phyloP scores from a whole-genome alignment of 2,113 vertebrate genomes.

The Lampris megalopsis region DNA sequence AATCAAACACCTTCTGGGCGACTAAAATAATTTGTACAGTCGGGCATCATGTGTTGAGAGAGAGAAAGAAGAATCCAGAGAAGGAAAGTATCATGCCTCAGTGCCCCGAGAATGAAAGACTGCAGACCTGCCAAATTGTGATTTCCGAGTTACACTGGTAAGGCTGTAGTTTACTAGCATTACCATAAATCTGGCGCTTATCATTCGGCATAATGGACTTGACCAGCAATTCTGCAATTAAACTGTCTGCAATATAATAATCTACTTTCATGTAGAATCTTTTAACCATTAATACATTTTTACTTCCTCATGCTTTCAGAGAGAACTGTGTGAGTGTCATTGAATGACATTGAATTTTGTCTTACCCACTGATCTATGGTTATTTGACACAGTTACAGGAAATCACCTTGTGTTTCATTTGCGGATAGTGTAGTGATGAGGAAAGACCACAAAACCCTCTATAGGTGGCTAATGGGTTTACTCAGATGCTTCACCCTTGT shows the following conservation, averaged over 20 bases:
- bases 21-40: constrained; percentile 79
- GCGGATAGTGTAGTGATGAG: constrained; percentile 37
- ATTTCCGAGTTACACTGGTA: constrained; percentile 64
- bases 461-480: constrained; percentile 72
- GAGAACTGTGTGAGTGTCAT: constrained; percentile 12
- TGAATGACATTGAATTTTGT: constrained; percentile 3
- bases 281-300: constrained; percentile 11
- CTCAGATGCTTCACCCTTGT: constrained; percentile 66
- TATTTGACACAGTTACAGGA: constrained; percentile 30
- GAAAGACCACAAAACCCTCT: constrained; percentile 59
- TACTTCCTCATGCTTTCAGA: constrained; percentile 10
- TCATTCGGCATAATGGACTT: neutral
- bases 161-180: constrained; percentile 58
- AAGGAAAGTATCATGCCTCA: constrained; percentile 63
- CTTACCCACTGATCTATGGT: constrained; percentile 20
- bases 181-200: constrained; percentile 5
- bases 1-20: constrained; percentile 78
- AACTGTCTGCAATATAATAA: constrained; percentile 22
- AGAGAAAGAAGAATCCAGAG: constrained; percentile 54
- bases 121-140: constrained; percentile 65
- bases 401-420: constrained; percentile 62
- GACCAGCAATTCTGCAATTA: constrained; percentile 7
- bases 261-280: constrained; percentile 14
- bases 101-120: constrained; percentile 61
- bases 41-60: constrained; percentile 67